Evolutionary conservation across 2,797 vertebrate species (phyloP).

Genomic region (Gila robusta): DNA sequence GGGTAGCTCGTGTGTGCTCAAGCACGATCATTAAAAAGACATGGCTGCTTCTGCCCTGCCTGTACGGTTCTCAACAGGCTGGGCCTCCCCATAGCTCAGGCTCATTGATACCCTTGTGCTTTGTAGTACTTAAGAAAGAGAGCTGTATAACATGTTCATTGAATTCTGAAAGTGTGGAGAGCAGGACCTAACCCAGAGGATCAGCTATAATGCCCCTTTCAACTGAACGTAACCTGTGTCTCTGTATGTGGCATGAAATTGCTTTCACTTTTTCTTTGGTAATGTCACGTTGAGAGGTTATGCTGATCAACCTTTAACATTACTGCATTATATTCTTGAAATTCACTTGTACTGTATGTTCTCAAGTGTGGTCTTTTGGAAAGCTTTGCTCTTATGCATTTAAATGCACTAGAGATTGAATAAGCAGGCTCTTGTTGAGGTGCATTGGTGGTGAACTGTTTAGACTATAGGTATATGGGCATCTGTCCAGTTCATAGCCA

Average conservation of each 20-base stretch:
- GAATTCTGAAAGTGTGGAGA: conserved; percentile 37
- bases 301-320: not conserved
- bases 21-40: conserved; percentile 51
- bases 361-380: not conserved
- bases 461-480: conserved; percentile 65
- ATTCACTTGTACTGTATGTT: not conserved
- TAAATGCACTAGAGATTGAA: conserved; percentile 62
- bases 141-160: conserved; percentile 12
- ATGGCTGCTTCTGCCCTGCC: conserved; percentile 19
- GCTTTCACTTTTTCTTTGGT: not conserved
- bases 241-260: conserved; percentile 15
- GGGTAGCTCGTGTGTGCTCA: conserved; percentile 51
- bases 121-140: conserved; percentile 40
- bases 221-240: conserved; percentile 9
- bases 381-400: conserved; percentile 52
- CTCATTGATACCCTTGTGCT: conserved; percentile 63
- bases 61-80: conserved; percentile 2
- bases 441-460: conserved; percentile 65
- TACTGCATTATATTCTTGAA: not conserved
- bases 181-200: conserved; percentile 22
- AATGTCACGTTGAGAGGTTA: not conserved
- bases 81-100: conserved; percentile 56
- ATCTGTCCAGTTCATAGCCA: conserved; percentile 73
- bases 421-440: conserved; percentile 70
- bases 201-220: conserved; percentile 3